These are phyloP conservation scores for Apteryx owenii DNA, from an alignment of 2,113 vertebrate genomes.

Conservation along the genomic window DNA sequence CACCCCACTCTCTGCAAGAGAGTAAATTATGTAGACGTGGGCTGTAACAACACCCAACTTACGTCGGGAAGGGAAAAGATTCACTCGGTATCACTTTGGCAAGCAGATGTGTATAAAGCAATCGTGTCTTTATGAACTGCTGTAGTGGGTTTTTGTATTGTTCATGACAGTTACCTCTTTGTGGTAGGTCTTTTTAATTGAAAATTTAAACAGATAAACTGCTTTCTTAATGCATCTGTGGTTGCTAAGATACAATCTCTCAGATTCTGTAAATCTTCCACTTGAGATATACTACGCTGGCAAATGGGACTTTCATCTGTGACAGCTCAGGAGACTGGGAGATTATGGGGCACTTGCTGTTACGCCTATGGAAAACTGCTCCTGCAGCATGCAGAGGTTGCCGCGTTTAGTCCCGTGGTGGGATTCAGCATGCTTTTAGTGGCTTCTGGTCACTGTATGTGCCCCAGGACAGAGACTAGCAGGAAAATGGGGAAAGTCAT, in stretches of 20 bases:
- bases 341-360: background rate
- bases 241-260: constrained; percentile 70
- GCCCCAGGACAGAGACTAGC: background rate
- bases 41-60: accelerated
- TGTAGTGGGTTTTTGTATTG: background rate
- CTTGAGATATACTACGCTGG: background rate
- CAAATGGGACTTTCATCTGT: background rate
- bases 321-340: background rate
- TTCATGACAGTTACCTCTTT: background rate
- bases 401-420: background rate
- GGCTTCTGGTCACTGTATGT: background rate
- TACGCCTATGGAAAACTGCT: accelerated
- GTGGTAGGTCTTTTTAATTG: background rate
- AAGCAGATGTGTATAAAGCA: accelerated
- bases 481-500: accelerated
- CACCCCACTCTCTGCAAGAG: background rate
- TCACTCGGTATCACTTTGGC: accelerated
- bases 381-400: background rate
- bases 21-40: background rate
- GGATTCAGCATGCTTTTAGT: background rate
- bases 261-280: background rate
- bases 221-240: constrained; percentile 21
- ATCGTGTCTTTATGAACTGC: accelerated
- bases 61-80: background rate
- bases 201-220: constrained; percentile 3